Conservation (phyloP, 2,113 vertebrate genomes). For the Anas platyrhynchos region DNA sequence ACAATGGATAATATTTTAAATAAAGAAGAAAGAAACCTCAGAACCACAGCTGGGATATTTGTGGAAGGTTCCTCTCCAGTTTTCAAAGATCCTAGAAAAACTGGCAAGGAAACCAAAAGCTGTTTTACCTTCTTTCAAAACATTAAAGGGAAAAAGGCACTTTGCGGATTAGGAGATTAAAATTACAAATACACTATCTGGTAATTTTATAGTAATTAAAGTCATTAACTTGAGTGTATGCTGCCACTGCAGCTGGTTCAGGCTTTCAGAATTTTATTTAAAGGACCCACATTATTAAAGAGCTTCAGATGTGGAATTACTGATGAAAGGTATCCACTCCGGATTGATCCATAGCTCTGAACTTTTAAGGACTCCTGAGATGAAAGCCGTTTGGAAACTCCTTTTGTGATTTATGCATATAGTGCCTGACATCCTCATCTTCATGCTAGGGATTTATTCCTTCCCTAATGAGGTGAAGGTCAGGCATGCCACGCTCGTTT, state of each 20-base stretch:
- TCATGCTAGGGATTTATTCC: constrained; percentile 38
- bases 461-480: constrained; percentile 30
- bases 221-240: constrained; percentile 9
- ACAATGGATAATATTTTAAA: background rate
- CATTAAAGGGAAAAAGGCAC: constrained; percentile 28
- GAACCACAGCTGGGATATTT: background rate
- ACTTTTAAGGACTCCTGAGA: constrained; percentile 1
- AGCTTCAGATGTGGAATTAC: constrained; percentile 32
- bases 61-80: constrained; percentile 30
- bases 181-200: constrained; percentile 35
- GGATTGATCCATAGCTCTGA: background rate
- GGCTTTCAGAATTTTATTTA: constrained; percentile 1
- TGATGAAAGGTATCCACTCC: background rate
- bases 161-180: constrained; percentile 56
- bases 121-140: constrained; percentile 17
- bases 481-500: background rate
- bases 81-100: constrained; percentile 49
- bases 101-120: constrained; percentile 37
- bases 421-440: constrained; percentile 32
- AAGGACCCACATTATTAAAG: background rate
- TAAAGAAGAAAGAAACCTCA: background rate
- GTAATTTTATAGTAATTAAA: constrained; percentile 63
- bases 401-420: background rate
- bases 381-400: constrained; percentile 47
- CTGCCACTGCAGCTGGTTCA: background rate